Base-by-base conservation (phyloP, 2,797 vertebrate species). In the Australoheros facetus region DNA sequence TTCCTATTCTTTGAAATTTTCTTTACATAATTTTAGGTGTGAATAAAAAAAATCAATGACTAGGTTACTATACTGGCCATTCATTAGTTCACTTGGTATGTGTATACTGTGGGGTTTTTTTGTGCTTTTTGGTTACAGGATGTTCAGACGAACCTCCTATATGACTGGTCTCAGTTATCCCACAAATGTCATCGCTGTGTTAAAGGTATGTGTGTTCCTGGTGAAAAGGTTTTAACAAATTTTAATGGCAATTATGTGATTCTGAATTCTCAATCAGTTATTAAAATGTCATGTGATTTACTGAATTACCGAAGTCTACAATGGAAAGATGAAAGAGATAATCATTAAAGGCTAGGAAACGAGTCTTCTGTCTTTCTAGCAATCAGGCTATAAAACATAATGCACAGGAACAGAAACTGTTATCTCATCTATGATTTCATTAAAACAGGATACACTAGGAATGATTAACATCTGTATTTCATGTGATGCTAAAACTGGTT, bases 61-160 rank as follows among this genome's bases (percentile, higher is more conserved):
- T 19, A 37, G 3, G 16, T 66, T 66, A 48, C 39, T 19, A 45
- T 12, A 48, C 9, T 66, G 16, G 39, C 9, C 14, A 48, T 28
- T 39, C 5, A 28, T 45, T 66, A 6, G 39, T 17, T 48, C 39
- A 66, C 26, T 28, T 48, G 39, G 39, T 48, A 23, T 66, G 62
- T 66, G 23, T 10, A 48, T 28, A 32, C 32, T 7, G 7, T 32
- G 7, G 32, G 32, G 23, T 48, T 42, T 66, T 66, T 26, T 4
- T 30, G 17, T 69, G 14, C 51, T n/a, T 45, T 66, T 28, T 48
- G 16, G 42, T 66, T 69, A 30, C 56, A 99, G 98, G 93, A 98
- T 99, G 97, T 98, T 98, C 89, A 96, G 98, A 81, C 93, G 97
- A 71, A 97, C 96, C 54, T 99, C 98, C 86, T 97, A 97, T 93